phyloP scores from a whole-genome alignment of 2,113 vertebrate genomes.

The Cyrtonyx montezumae region DNA sequence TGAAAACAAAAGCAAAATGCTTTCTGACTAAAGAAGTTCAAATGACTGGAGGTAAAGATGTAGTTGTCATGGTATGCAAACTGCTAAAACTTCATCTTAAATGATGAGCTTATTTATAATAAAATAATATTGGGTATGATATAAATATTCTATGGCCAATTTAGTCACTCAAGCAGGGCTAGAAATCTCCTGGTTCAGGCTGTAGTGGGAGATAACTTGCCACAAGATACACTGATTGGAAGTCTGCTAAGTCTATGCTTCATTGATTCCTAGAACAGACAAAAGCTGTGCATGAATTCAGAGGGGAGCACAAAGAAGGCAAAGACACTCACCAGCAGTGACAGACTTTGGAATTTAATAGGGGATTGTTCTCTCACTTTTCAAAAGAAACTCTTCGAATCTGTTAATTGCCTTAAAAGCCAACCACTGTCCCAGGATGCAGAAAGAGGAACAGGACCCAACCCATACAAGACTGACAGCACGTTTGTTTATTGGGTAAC shows the following conservation, averaged over 20 bases:
- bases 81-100: not conserved
- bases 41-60: not conserved
- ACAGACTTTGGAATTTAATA: constrained; percentile 38
- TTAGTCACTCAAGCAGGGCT: constrained; percentile 39
- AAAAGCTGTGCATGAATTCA: not conserved
- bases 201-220: constrained; percentile 50
- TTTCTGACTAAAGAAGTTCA: not conserved
- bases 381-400: constrained; percentile 49
- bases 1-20: not conserved
- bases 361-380: constrained; percentile 1
- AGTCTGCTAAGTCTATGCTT: constrained; percentile 40
- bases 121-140: constrained; percentile 9
- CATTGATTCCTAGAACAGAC: constrained; percentile 34
- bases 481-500: not conserved
- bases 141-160: not conserved
- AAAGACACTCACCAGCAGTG: not conserved
- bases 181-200: constrained; percentile 30
- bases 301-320: constrained; percentile 4
- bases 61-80: not conserved
- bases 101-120: not conserved
- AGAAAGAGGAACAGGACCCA: not conserved
- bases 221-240: constrained; percentile 50
- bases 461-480: not conserved
- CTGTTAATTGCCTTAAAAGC: not conserved
- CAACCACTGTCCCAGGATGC: not conserved